Conservation (phyloP, 2,797 vertebrate species). For the Lagodon rhomboides region DNA sequence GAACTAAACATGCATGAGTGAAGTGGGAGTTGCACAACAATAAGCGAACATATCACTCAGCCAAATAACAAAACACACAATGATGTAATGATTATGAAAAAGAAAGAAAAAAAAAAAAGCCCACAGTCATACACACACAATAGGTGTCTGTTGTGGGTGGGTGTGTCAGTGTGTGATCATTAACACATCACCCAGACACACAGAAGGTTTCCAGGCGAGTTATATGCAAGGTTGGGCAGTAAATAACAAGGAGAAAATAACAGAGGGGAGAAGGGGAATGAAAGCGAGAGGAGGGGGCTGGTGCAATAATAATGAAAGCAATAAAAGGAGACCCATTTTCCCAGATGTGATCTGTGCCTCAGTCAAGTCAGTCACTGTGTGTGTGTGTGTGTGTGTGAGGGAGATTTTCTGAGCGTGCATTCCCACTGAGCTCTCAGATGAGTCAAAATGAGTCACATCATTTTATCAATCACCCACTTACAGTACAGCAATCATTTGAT, state of each 20-base stretch:
- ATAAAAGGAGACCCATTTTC: conserved; percentile 72
- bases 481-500: conserved; percentile 47
- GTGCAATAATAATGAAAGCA: conserved; percentile 73
- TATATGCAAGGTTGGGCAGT: conserved; percentile 46
- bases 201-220: conserved; percentile 54
- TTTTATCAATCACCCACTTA: conserved; percentile 78
- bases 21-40: conserved; percentile 32
- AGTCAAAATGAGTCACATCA: conserved; percentile 78
- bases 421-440: conserved; percentile 60
- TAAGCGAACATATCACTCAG: conserved; percentile 6
- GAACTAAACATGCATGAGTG: conserved; percentile 11
- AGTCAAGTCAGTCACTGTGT: conserved; percentile 46
- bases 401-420: conserved; percentile 39
- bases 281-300: conserved; percentile 47
- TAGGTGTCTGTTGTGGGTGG: conserved; percentile 36
- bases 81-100: conserved; percentile 15
- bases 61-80: conserved; percentile 20
- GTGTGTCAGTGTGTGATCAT: conserved; percentile 53
- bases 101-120: background rate
- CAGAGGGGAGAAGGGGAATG: conserved; percentile 30
- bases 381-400: conserved; percentile 2
- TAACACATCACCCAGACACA: conserved; percentile 56
- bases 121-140: conserved; percentile 30
- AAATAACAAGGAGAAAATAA: conserved; percentile 68
- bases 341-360: conserved; percentile 70